Evolutionary conservation across 2,888 invertebrate genomes (phyloP), one percentile per base, ranked within the genome.

Genomic region (Cryptophagus acutangulus): DNA sequence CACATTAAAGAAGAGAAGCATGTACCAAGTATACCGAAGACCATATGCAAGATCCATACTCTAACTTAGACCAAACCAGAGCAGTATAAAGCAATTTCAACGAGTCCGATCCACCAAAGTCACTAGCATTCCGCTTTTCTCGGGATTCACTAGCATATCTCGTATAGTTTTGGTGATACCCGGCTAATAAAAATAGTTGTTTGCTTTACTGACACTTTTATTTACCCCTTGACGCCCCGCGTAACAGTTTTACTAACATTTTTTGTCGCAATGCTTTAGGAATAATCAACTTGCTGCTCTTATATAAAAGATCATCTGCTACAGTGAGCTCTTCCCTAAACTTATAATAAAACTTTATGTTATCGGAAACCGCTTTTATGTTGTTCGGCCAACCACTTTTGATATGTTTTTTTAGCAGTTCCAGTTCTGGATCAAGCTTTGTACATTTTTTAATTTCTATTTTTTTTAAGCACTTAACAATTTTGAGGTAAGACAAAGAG

Each of bases 51-150:
- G n/a, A n/a, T n/a, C n/a, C n/a, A n/a, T n/a, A n/a, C n/a, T n/a
- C n/a, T n/a, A n/a, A n/a, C n/a, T n/a, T n/a, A n/a, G n/a, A n/a
- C n/a, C n/a, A n/a, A n/a, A n/a, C n/a, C n/a, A n/a, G n/a, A n/a
- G n/a, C n/a, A n/a, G n/a, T n/a, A n/a, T n/a, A n/a, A n/a, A n/a
- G n/a, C n/a, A 45, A 20, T 28, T 39, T 40, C 29, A 37, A 36
- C 48, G 41, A 46, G 6, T 43, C 40, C 17, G 41, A 13, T 10
- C 3, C 24, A 10, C 42, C 43, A 36, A 49, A 38, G 12, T 40
- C 24, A 28, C 47, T 43, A 5, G 28, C 8, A 24, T 17, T 36
- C 38, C 49, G 24, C 3, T 44, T 35, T 49, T 51, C 49, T 30
- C 9, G 15, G 36, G 37, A 14, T n/a, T 17, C 12, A 8, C 9